phyloP scores from a whole-genome alignment of 2,888 invertebrate species.

The Lottia gigantea region DNA sequence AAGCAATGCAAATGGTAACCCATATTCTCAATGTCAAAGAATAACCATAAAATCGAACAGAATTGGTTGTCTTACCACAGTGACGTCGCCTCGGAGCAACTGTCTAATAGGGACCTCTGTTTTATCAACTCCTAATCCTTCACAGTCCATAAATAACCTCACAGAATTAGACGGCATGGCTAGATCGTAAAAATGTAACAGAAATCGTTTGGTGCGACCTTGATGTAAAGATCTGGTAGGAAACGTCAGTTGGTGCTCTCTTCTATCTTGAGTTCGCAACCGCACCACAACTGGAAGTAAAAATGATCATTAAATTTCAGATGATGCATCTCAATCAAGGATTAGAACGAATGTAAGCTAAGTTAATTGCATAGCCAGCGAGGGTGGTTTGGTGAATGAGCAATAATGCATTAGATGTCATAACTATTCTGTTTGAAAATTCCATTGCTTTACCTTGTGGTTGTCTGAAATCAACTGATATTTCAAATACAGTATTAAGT shows the following conservation, averaged over 20 bases:
- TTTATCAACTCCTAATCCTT: constrained; percentile 45
- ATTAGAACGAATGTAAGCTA: too few species aligned
- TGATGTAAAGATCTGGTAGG: constrained; percentile 38
- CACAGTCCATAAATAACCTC: constrained; percentile 52
- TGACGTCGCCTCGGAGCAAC: constrained; percentile 41
- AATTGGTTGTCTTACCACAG: constrained; percentile 37
- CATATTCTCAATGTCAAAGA: too few species aligned
- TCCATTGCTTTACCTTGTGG: constrained; percentile 36
- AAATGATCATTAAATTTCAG: constrained; percentile 9
- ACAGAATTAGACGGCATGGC: constrained; percentile 43
- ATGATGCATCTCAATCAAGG: too few species aligned
- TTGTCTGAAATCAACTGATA: constrained; percentile 38
- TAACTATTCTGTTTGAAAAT: too few species aligned
- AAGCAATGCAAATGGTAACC: too few species aligned
- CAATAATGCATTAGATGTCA: too few species aligned
- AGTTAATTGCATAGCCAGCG: too few species aligned
- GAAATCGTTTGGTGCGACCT: constrained; percentile 36
- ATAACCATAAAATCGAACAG: too few species aligned
- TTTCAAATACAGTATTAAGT: constrained; percentile 36
- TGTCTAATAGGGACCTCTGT: constrained; percentile 52
- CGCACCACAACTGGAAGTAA: constrained; percentile 44
- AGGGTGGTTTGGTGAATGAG: too few species aligned
- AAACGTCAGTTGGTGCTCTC: constrained; percentile 48
- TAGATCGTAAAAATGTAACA: constrained; percentile 49
- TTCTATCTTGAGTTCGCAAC: constrained; percentile 41